Evolutionary conservation across 2,113 vertebrate species (phyloP), one percentile per base, ranked within the genome.

Genomic region (Microtus oregoni): DNA sequence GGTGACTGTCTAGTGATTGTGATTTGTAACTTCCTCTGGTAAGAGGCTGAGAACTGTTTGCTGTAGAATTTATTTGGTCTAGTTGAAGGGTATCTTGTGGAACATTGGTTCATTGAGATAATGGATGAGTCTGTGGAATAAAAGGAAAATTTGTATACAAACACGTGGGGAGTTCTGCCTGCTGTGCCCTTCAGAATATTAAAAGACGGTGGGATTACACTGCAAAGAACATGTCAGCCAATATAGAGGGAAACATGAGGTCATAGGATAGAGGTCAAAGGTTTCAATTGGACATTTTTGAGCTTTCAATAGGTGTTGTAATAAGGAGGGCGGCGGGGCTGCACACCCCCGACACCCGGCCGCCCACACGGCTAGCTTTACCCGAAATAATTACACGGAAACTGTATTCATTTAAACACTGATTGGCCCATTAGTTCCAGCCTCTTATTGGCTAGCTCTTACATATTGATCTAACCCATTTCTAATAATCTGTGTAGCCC

Each of bases 61-160:
- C 26, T n/a, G 22, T 61, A 81, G 55, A 58, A 24, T 92, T 95
- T 72, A 61, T 97, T 95, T 92, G 68, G 24, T 91, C 5, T 92
- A 67, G 67, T 95, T 63, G 82, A 73, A 87, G 41, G 58, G 4
- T 92, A 50, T 58, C 81, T 38, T 86, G 7, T 92, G 77, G 7
- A 87, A 89, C 13, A 72, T 41, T 30, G 32, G 8, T 92, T 87
- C 41, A 44, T 77, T 94, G 78, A 19, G 9, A 38, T 92, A 96
- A 41, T 77, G 90, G 41, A 35, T 91, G 41, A 78, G 72, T 38
- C 76, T 86, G 0, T 90, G 86, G 38, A 85, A 95, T 44, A 95
- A 83, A 96, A 35, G 20, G 58, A 82, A 70, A 70, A 1, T 24
- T 24, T 92, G 3, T 94, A 79, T 9, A 75, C 73, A 97, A 58